Base-by-base conservation (phyloP, 2,113 vertebrate genomes). In the Oreochromis tanganicae region DNA sequence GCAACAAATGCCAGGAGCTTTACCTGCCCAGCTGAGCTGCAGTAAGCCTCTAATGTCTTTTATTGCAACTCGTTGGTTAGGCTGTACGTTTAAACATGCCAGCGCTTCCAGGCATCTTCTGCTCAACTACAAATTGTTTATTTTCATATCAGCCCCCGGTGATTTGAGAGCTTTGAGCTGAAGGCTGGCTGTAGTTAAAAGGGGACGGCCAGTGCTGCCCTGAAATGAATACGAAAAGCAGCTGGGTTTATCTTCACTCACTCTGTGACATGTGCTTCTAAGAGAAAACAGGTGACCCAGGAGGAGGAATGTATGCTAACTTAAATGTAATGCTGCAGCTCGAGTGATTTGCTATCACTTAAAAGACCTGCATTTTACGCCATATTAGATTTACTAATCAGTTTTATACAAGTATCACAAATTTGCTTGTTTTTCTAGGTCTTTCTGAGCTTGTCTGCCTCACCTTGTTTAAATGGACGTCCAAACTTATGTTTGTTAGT, bases 221-320 rank as follows among this genome's bases (percentile, higher is more conserved):
- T 92, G 93, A 94, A 95, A 93, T 90, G 73, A 93, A 95, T 95
- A 90, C 61, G 85, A 88, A 94, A 95, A 95, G 94, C 94, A 96
- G 95, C 95, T 96, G 95, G 90, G 91, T 93, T 94, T 94, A 93
- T 94, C 93, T 94, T 91, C 91, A 90, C 90, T 93, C 88, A 84
- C 85, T 88, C 84, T 87, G 14, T 92, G 93, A 92, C 93, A 95
- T 94, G 93, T 92, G 91, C 89, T 92, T 88, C 85, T 95, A 95
- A 95, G 91, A 93, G 93, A 94, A 95, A 96, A 94, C 95, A 96
- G 94, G 94, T 95, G 95, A 95, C 89, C 16, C 2, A 88, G 88
- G 46, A 78, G 86, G 17, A 78, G 46, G 94, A 95, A 96, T 95
- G 94, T 71, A 59, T 50, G 21, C 87, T 83, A 94, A 93, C 61